Percentiles rank a stretch among this genome's conserved stretches.
phyloP scores from a whole-genome alignment of 1,140 invertebrate species.

The Caenorhabditis remanei region DNA sequence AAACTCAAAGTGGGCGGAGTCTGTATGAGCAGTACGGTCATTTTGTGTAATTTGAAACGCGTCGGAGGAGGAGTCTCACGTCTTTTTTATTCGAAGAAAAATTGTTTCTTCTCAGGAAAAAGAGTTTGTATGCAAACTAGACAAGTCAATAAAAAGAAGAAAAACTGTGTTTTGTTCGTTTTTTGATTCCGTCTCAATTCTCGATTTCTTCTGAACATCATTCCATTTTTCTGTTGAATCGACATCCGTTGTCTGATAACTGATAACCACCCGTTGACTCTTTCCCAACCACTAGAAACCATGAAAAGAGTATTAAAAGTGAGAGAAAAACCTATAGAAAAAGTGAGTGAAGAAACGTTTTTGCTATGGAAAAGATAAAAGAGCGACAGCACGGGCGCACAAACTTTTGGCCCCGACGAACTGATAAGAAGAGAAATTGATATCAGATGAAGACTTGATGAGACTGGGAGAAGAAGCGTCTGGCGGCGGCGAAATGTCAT shows the following conservation, averaged over 20 bases:
- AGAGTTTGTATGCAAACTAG: conserved; percentile 1
- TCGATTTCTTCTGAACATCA: neutral
- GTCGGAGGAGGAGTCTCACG: conserved; percentile 18
- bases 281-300: neutral
- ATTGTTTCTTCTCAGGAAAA: neutral
- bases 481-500: too few relatives aligned
- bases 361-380: neutral
- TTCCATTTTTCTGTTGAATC: neutral
- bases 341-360: neutral
- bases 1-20: conserved; percentile 6
- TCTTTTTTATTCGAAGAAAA: neutral
- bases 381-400: neutral
- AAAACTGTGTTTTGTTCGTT: neutral
- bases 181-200: neutral
- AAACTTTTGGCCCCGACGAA: too few relatives aligned
- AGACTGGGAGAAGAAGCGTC: too few relatives aligned
- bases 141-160: conserved; percentile 3
- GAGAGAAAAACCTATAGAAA: too few relatives aligned
- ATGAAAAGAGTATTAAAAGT: neutral
- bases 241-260: neutral
- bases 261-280: neutral
- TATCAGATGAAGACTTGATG: too few relatives aligned
- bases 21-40: neutral
- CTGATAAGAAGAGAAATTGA: too few relatives aligned
- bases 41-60: conserved; percentile 7